A percentile compares a stretch with the other conserved stretches of the same genome.
phyloP scores from a whole-genome alignment of 2,113 vertebrate species.

The Aramus guarauna region DNA sequence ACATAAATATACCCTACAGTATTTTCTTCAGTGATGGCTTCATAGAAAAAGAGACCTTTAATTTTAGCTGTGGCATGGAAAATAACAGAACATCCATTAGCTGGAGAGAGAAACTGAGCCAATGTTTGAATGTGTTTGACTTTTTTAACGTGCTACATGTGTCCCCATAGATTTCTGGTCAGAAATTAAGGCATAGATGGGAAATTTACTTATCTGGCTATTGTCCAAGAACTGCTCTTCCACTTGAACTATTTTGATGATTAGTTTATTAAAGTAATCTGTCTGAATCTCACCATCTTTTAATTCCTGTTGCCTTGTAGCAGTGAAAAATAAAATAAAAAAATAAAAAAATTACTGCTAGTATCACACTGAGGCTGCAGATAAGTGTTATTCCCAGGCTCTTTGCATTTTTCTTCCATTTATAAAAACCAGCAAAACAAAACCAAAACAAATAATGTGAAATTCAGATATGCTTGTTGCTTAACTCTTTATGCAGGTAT shows the following conservation, averaged over 20 bases:
- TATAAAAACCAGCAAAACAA: not conserved
- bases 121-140: not conserved
- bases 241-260: not conserved
- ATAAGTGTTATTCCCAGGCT: not conserved
- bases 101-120: not conserved
- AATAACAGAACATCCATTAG: not conserved
- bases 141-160: not conserved
- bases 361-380: not conserved
- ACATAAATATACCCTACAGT: not conserved
- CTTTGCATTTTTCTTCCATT: not conserved
- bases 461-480: not conserved
- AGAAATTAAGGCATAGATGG: not conserved
- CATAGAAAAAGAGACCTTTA: not conserved
- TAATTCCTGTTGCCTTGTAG: not conserved
- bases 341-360: not conserved
- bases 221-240: not conserved
- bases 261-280: not conserved
- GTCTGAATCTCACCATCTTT: not conserved
- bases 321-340: not conserved
- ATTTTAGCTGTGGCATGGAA: not conserved
- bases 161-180: not conserved
- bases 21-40: not conserved
- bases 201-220: not conserved
- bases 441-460: not conserved
- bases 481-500: not conserved